Evolutionary conservation across 2,888 invertebrate genomes (phyloP), one percentile per base, ranked within the genome.

Genomic region (Formica aserva): DNA sequence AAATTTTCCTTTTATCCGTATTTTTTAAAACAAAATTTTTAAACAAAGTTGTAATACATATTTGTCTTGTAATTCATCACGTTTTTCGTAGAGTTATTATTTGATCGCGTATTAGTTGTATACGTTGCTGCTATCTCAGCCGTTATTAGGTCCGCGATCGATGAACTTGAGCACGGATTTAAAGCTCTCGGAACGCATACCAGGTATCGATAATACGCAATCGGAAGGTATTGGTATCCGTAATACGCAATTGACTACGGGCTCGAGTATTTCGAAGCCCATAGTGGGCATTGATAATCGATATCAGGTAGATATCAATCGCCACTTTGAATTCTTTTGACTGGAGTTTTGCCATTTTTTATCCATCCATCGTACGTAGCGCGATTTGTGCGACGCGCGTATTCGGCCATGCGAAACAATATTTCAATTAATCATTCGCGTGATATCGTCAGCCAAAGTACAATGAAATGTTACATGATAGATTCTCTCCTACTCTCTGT

Each of bases 21-120:
- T 35, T 35, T 35, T 35, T 15, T 15, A 15, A 11, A 41, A 15
- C 15, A 45, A 45, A 45, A 18, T 48, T 48, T 18, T 5, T 18
- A 18, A 48, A 48, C 48, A 48, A 35, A 6, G 32, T 18, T 15
- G 13, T 1, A 3, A 3, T 8, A 22, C 52, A 32, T 22, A 18
- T 26, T 84, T 60, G 67, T 82, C 86, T 88, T 76, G 81, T 8
- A 35, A 76, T 76, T 77, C 82, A 77, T 65, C 66, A 85, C n/a
- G 1, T 76, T 65, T 87, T 83, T 85, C 84, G 72, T 84, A n/a
- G 22, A 75, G 35, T 80, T 82, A 60, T 80, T 76, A 67, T 85
- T 82, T 85, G 76, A 74, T 67, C 55, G 72, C 80, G 83, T 71
- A 65, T 86, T 82, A 84, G 82, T 78, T 83, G 83, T 77, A 67